Base-by-base conservation (phyloP, 1,140 invertebrate species). In the Trichomalopsis sarcophagae region DNA sequence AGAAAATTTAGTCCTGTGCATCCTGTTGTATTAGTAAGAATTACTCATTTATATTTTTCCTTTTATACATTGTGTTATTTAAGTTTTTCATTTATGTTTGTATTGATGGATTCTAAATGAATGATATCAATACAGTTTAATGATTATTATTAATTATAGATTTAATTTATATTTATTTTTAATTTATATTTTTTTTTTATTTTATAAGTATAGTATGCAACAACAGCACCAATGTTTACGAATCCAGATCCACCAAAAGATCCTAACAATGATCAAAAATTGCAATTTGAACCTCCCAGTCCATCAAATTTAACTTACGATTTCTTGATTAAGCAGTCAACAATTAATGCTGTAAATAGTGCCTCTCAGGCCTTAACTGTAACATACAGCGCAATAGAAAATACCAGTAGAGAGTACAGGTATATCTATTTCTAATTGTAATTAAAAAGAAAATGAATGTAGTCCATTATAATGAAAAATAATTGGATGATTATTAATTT, bases 261-360 rank as follows among this genome's bases (percentile, higher is more conserved):
- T 66, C 83, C 87, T 23, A 84, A 81, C 1, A 62, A 40, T n/a
- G 88, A 91, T 50, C 85, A 90, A 36, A 90, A 90, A 84, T 76
- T 91, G 47, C 85, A 90, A 76, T 88, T 92, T 77, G 86, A 90
- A 55, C 27, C 86, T 27, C 78, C 86, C 0, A 87, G 90, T 69
- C n/a, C 87, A 36, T 86, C 87, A 78, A 90, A 89, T n/a, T 80
- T 93, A 23, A 89, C 91, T n/a, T 90, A 89, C 75, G 91, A 92
- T 71, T 91, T 90, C 81, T 90, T 92, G 89, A 90, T 93, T 40
- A 90, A 92, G 86, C 91, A 92, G 86, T 92, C 91, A n/a, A 88
- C 90, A 2, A 86, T 93, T 30, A 89, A 91, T 80, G 88, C 89
- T 86, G 90, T 90, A 23, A 93, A 93, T 40, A 93, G 90, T 87